Conservation (phyloP, 2,113 vertebrate genomes). For the Phalacrocorax pelagicus region DNA sequence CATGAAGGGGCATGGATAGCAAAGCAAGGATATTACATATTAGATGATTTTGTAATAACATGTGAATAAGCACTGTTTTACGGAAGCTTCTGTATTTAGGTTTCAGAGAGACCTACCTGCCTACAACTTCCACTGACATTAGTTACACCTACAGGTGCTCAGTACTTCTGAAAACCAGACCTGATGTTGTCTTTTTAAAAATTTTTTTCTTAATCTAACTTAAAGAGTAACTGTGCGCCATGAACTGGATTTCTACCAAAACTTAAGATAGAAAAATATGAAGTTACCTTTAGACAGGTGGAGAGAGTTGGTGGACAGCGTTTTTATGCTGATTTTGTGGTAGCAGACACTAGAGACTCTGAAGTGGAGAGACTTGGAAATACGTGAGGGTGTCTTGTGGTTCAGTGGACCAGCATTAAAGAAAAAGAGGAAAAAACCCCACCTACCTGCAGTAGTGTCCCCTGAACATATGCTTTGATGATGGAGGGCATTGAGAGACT, state of each 20-base stretch:
- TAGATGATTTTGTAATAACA: neutral
- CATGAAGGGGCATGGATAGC: neutral
- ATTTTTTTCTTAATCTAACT: neutral
- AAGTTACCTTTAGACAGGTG: neutral
- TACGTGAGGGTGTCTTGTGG: neutral
- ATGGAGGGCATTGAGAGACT: neutral
- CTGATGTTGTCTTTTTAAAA: too few relatives aligned
- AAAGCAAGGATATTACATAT: neutral
- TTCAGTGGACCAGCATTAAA: neutral
- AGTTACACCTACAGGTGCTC: neutral
- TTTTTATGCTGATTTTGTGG: neutral
- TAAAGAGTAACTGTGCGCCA: neutral
- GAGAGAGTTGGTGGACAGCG: neutral
- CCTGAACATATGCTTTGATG: neutral
- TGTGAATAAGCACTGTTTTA: neutral
- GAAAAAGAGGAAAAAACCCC: too few relatives aligned
- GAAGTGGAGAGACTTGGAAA: neutral
- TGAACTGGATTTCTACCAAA: neutral
- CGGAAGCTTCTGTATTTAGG: neutral
- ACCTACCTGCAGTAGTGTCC: neutral
- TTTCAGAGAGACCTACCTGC: neutral
- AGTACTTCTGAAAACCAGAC: neutral
- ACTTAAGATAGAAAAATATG: neutral
- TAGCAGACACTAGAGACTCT: neutral
- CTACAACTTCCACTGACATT: neutral